Base-by-base conservation (phyloP, 1,140 invertebrate species). In the Drosophila novamexicana region DNA sequence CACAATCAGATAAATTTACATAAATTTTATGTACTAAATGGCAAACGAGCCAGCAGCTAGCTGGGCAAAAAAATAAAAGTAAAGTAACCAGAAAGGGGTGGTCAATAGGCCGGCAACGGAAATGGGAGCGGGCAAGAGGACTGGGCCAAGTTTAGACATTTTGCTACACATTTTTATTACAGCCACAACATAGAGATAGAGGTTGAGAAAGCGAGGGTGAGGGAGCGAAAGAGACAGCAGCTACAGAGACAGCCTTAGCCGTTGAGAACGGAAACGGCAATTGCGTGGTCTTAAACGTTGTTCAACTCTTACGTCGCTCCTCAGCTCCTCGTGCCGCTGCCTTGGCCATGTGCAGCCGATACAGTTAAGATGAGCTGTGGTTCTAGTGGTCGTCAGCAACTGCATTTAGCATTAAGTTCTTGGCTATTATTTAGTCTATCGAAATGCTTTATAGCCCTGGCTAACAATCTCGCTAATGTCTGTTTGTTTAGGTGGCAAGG, bases 401-500 rank as follows among this genome's bases (percentile, higher is more conserved):
- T 47, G n/a, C 42, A 16, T 7, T n/a, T 37, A 59, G 37, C 14
- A 29, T 44, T 54, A 54, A 59, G 34, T 42, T 10, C 12, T 56
- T 6, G 14, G 7, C 10, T 12, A 18, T 40, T 5, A 40, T 3
- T 10, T 39, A 39, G 9, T 39, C 12, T 9, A 47, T 7, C 45
- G 8, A 29, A 9, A 39, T 39, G 37, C 10, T 10, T 39, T 14
- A 10, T 29, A 10, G 18, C 29, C 7, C 4, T 9, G 22, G 6
- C 44, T 37, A 59, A 47, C 44, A 18, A 1, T 58, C 29, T 44
- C 14, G 10, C 8, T 7, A 16, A 9, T 50, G n/a, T 52, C 6
- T 39, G 6, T 29, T 9, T 34, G 9, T 32, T 72, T 39, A 92
- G 92, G 92, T 64, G 92, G 67, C 79, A 92, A 92, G 77, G 92